Percentiles rank a stretch among this genome's conserved stretches.
Conservation (phyloP, 30 jellyfish, hydroid and myxozoan genomes). For the Hydractinia symbiolongicarpus region DNA sequence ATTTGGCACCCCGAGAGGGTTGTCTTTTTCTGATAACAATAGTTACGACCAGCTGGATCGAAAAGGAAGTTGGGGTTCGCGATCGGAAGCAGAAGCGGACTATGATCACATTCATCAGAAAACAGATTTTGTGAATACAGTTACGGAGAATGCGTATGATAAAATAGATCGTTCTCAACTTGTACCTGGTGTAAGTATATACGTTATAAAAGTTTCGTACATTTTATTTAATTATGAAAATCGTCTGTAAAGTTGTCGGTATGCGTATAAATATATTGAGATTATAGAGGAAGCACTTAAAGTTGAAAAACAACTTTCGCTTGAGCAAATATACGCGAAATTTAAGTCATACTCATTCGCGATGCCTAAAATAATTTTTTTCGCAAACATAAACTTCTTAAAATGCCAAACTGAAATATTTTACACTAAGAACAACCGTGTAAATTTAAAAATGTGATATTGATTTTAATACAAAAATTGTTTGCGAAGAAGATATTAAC, state of each 20-base stretch:
- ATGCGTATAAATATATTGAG: no score
- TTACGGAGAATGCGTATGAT: neutral
- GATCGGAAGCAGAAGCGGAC: slow-evolving; percentile 4
- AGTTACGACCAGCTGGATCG: slow-evolving; percentile 21
- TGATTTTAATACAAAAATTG: no score
- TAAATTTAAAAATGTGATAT: no score
- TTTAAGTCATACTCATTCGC: no score
- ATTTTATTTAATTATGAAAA: neutral
- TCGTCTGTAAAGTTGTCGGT: neutral
- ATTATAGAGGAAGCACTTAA: no score
- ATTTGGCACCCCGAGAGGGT: slow-evolving; percentile 2
- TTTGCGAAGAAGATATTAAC: no score
- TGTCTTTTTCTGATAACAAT: neutral
- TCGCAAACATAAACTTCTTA: no score
- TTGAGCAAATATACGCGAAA: no score
- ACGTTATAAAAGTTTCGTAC: neutral
- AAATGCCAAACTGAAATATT: no score
- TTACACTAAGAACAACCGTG: no score
- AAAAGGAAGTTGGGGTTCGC: neutral
- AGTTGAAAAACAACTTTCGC: no score
- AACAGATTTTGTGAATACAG: neutral
- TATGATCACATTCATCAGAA: slow-evolving; percentile 28
- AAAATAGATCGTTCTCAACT: slow-evolving; percentile 10
- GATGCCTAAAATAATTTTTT: no score
- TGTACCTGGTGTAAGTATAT: neutral